Conservation (phyloP, 2,113 vertebrate species). For the human (Homo sapiens) region DNA sequence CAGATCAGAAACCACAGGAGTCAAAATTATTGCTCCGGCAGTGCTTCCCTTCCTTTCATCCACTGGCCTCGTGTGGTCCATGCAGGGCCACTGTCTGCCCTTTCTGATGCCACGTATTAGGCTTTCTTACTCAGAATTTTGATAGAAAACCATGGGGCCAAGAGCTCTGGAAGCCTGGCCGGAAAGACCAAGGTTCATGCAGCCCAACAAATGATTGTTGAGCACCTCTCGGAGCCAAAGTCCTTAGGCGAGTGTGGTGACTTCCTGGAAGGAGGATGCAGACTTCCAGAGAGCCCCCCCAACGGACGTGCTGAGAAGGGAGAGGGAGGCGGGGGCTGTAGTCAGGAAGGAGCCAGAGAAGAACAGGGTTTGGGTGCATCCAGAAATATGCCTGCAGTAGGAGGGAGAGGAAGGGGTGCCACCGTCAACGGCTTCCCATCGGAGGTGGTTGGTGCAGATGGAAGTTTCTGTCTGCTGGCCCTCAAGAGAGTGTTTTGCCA, state of each 20-base stretch:
- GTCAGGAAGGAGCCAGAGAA: neutral
- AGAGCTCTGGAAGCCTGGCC: neutral
- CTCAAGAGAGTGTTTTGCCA: neutral
- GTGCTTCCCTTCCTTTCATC: rapidly evolving
- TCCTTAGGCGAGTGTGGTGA: neutral
- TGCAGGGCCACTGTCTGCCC: neutral
- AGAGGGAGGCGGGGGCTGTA: rapidly evolving
- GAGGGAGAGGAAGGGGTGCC: neutral
- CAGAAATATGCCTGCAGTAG: rapidly evolving
- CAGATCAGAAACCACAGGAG: neutral
- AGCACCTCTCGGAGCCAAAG: rapidly evolving
- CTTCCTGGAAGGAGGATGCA: neutral
- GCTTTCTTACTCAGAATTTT: neutral
- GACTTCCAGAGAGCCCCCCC: neutral
- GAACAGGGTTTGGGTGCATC: no score
- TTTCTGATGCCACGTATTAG: rapidly evolving
- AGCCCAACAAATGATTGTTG: rapidly evolving
- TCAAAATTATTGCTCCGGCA: rapidly evolving
- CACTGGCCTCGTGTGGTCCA: rapidly evolving
- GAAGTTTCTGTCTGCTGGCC: neutral
- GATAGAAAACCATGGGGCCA: neutral
- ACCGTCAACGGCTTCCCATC: rapidly evolving
- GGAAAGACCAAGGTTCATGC: neutral
- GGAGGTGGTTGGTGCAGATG: neutral
- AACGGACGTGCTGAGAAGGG: rapidly evolving